Conservation (phyloP, 2,888 invertebrate species). For the Torymus auratus region DNA sequence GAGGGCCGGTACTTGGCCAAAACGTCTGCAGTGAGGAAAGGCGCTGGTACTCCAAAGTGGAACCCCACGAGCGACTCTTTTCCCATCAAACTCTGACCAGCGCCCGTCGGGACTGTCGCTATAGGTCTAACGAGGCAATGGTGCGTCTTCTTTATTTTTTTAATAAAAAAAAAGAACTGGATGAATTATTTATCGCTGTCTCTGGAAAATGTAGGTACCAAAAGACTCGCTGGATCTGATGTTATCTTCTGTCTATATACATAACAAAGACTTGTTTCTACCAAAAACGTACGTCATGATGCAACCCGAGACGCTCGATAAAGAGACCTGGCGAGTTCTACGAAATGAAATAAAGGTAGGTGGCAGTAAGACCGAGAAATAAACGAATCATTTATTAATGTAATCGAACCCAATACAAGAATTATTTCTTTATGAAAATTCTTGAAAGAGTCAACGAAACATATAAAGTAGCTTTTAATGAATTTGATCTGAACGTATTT, state of each 20-base stretch:
- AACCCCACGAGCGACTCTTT: constrained; percentile 78
- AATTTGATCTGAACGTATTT: too few species aligned
- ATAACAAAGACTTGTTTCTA: constrained; percentile 79
- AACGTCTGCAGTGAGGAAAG: constrained; percentile 66
- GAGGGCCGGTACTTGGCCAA: constrained; percentile 67
- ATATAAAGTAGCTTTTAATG: too few species aligned
- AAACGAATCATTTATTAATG: too few species aligned
- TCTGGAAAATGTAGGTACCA: constrained; percentile 77
- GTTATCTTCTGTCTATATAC: constrained; percentile 83
- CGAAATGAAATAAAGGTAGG: constrained; percentile 78
- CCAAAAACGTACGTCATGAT: constrained; percentile 78
- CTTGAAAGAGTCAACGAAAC: too few species aligned
- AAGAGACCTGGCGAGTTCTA: constrained; percentile 83
- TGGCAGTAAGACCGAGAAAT: background rate
- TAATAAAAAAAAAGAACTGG: background rate
- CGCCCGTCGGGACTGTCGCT: constrained; percentile 75
- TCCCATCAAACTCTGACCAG: constrained; percentile 82
- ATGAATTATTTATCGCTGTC: background rate
- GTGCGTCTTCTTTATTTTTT: background rate
- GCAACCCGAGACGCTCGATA: constrained; percentile 84
- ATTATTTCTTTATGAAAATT: too few species aligned
- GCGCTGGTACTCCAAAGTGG: constrained; percentile 68
- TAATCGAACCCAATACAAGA: too few species aligned
- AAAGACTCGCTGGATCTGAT: constrained; percentile 84
- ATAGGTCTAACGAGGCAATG: constrained; percentile 4